A percentile compares a stretch with the other conserved stretches of the same genome.
phyloP scores from a whole-genome alignment of 2,888 invertebrate genomes.

The Coelopa pilipes region DNA sequence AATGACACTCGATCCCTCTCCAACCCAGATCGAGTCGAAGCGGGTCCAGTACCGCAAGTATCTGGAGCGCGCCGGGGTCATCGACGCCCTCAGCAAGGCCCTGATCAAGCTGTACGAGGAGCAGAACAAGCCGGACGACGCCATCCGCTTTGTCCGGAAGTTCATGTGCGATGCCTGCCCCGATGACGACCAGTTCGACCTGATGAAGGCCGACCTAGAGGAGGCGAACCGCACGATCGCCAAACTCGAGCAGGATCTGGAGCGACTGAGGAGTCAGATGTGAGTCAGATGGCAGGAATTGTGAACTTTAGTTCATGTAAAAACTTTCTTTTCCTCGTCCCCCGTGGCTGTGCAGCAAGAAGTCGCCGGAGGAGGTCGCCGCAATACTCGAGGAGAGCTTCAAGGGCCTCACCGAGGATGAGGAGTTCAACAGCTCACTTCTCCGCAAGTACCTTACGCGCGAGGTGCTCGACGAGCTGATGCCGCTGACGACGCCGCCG shows the following conservation, averaged over 20 bases:
- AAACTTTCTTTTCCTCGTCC: not conserved
- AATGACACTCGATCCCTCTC: too few relatives aligned
- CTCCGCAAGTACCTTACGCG: constrained; percentile 73
- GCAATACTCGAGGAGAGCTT: constrained; percentile 69
- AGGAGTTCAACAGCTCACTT: constrained; percentile 70
- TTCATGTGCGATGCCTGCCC: constrained; percentile 65
- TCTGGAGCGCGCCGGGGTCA: constrained; percentile 65
- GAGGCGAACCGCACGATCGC: constrained; percentile 58
- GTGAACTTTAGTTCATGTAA: too few relatives aligned
- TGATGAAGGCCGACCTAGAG: constrained; percentile 61
- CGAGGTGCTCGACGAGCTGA: constrained; percentile 70
- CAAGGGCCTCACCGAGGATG: constrained; percentile 67
- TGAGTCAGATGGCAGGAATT: constrained; percentile 47
- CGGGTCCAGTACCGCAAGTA: constrained; percentile 67
- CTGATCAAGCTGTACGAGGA: constrained; percentile 66
- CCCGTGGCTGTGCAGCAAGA: constrained; percentile 53
- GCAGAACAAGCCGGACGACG: constrained; percentile 65
- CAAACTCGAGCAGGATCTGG: constrained; percentile 61
- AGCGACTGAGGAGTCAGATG: constrained; percentile 62
- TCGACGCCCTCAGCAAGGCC: constrained; percentile 65
- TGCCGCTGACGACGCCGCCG: constrained; percentile 69
- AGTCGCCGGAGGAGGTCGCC: constrained; percentile 62
- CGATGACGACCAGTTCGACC: constrained; percentile 62
- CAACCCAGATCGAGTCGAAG: constrained; percentile 62
- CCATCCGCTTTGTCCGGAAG: constrained; percentile 64